These are phyloP conservation scores for Pampus argenteus DNA, from an alignment of 2,797 vertebrate genomes.

Conservation along the genomic window DNA sequence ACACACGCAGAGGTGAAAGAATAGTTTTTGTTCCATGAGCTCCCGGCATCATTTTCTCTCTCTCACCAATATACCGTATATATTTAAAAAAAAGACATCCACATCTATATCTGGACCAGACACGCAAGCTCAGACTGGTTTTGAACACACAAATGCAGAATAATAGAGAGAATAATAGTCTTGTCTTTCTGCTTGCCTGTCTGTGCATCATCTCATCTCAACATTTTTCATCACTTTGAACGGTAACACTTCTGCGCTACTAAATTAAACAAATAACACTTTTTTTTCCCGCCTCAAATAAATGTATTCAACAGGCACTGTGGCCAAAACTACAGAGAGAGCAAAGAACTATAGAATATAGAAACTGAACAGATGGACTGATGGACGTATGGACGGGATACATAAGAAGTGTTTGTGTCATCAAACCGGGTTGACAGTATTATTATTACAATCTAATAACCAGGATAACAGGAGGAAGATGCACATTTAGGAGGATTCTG, in stretches of 20 bases:
- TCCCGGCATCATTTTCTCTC: constrained; percentile 26
- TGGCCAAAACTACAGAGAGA: constrained; percentile 33
- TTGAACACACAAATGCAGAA: constrained; percentile 25
- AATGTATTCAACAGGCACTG: constrained; percentile 43
- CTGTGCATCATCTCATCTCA: constrained; percentile 25
- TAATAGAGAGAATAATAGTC: constrained; percentile 26
- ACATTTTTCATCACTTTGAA: not conserved
- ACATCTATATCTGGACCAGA: constrained; percentile 42
- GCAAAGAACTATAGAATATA: constrained; percentile 37
- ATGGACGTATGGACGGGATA: constrained; percentile 40
- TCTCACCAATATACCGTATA: constrained; percentile 10
- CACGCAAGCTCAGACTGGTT: constrained; percentile 40
- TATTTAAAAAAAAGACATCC: constrained; percentile 23
- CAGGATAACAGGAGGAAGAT: constrained; percentile 21
- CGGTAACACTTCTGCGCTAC: not conserved
- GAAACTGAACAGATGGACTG: constrained; percentile 29
- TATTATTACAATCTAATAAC: constrained; percentile 49
- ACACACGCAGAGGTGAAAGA: constrained; percentile 32
- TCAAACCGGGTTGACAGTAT: too few relatives aligned
- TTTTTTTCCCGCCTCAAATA: constrained; percentile 48
- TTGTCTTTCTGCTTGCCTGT: constrained; percentile 41
- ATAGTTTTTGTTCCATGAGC: constrained; percentile 27
- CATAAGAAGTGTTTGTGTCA: constrained; percentile 33
- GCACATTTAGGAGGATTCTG: constrained; percentile 17
- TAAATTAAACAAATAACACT: constrained; percentile 9